phyloP scores from a whole-genome alignment of 2,888 invertebrate species.

The Oligia latruncula region DNA sequence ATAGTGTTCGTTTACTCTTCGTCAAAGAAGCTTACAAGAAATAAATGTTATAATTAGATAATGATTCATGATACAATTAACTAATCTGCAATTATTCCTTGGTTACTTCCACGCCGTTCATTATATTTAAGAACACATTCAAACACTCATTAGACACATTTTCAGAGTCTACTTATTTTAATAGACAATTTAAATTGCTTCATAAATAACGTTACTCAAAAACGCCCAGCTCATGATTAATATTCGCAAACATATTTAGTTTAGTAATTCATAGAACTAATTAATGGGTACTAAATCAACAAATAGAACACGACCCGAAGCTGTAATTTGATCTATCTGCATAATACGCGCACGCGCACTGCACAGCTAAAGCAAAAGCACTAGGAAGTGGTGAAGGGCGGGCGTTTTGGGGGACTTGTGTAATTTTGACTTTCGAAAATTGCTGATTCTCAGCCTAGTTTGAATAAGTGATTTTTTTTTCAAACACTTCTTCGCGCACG shows the following conservation, averaged over 20 bases:
- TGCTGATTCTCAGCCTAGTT: background rate
- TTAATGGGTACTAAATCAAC: constrained; percentile 13
- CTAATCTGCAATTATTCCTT: background rate
- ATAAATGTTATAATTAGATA: background rate
- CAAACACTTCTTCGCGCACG: background rate
- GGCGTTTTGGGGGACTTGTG: background rate
- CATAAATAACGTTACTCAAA: constrained; percentile 23
- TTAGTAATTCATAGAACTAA: constrained; percentile 6
- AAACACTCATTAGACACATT: constrained; percentile 11
- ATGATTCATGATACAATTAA: constrained; percentile 1
- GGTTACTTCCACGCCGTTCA: background rate
- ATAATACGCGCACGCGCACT: background rate
- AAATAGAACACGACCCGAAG: constrained; percentile 7
- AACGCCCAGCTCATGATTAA: constrained; percentile 5
- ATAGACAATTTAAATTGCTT: constrained; percentile 8
- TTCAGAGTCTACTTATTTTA: constrained; percentile 5
- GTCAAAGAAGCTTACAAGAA: no score
- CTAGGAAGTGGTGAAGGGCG: background rate
- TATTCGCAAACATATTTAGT: constrained; percentile 33
- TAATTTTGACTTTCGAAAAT: background rate
- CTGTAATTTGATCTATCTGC: background rate
- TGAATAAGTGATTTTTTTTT: no score
- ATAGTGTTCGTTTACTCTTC: no score
- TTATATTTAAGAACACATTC: background rate
- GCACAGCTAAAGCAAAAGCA: background rate